These are phyloP conservation scores for Globia sparganii DNA, from an alignment of 2,888 invertebrate genomes.

Conservation along the genomic window DNA sequence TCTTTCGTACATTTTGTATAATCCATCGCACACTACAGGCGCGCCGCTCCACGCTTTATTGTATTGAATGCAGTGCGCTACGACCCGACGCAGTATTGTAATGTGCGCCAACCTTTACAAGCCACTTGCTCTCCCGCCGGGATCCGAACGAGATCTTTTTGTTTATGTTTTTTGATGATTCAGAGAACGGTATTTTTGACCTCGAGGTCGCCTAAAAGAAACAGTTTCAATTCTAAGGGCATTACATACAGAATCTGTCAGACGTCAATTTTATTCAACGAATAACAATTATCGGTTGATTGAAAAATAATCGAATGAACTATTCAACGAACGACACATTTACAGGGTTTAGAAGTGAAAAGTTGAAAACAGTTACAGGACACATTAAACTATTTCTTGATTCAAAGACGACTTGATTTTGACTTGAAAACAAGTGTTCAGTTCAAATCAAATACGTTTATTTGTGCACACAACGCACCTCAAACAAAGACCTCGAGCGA, in stretches of 20 bases:
- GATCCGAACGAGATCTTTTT: not conserved
- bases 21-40: not conserved
- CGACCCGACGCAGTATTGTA: not conserved
- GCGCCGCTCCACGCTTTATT: not conserved
- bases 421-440: not conserved
- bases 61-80: not conserved
- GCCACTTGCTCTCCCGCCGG: not conserved
- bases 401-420: not conserved
- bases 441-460: not conserved
- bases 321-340: not conserved
- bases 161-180: not conserved
- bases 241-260: no score
- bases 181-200: not conserved
- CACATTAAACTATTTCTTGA: not conserved
- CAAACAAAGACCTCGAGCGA: not conserved
- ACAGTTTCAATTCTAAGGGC: not conserved
- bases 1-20: not conserved
- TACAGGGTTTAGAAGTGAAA: not conserved
- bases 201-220: not conserved
- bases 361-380: not conserved
- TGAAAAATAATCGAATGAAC: not conserved
- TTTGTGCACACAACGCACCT: not conserved
- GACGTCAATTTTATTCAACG: no score
- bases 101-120: not conserved
- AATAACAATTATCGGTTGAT: no score